Percentiles rank a stretch among this genome's conserved stretches.
Evolutionary conservation across 2,113 vertebrate species (phyloP).

Genomic region (Tor tambroides): DNA sequence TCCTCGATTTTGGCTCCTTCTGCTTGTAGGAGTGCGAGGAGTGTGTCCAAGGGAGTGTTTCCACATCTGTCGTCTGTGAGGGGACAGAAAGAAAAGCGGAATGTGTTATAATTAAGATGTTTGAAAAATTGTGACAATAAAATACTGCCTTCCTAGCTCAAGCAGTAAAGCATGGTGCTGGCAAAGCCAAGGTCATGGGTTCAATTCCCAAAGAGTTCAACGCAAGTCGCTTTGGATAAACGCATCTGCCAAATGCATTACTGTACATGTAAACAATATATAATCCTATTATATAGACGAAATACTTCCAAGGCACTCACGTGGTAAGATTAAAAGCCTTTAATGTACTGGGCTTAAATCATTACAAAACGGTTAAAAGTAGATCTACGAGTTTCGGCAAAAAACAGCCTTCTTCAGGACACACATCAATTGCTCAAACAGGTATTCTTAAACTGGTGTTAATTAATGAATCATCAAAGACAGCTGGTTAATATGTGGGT

Average conservation of each 20-base stretch:
- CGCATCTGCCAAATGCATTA: not conserved
- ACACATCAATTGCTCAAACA: too few relatives aligned
- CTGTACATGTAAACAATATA: not conserved
- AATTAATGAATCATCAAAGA: too few relatives aligned
- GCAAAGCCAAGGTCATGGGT: not conserved
- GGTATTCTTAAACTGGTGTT: too few relatives aligned
- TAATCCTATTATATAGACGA: too few relatives aligned
- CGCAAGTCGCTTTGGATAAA: not conserved
- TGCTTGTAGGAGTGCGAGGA: slow-evolving; percentile 91
- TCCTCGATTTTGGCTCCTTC: slow-evolving; percentile 98
- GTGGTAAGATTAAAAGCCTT: too few relatives aligned
- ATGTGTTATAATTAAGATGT: not conserved
- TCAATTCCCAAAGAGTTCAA: not conserved
- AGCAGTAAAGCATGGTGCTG: not conserved
- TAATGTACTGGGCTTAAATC: too few relatives aligned
- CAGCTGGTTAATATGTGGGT: too few relatives aligned
- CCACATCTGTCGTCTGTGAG: slow-evolving; percentile 86
- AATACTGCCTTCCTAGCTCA: not conserved
- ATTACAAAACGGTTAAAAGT: too few relatives aligned
- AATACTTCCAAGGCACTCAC: too few relatives aligned
- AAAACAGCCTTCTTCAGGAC: too few relatives aligned
- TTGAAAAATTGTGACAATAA: not conserved
- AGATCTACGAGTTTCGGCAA: too few relatives aligned
- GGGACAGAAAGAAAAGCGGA: not conserved
- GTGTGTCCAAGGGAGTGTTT: slow-evolving; percentile 87